Percentiles rank a stretch among this genome's conserved stretches.
These are phyloP conservation scores for Zapornia atra DNA, from an alignment of 2,113 vertebrate species.

Conservation along the genomic window DNA sequence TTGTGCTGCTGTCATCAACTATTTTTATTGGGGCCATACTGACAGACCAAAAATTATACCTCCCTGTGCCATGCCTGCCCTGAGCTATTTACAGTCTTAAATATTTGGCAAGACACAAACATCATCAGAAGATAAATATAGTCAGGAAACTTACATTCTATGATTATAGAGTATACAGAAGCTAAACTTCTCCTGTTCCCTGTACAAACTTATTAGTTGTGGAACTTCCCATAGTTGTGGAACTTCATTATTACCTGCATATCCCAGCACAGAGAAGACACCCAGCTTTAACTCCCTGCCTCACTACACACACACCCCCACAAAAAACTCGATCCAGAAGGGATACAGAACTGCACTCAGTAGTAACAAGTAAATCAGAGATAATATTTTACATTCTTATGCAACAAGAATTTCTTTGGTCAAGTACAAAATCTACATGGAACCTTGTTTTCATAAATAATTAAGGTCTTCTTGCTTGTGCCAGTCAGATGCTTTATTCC, in stretches of 20 bases:
- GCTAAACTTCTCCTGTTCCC: neutral
- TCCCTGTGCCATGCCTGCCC: neutral
- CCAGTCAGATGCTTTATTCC: neutral
- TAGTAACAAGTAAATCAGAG: neutral
- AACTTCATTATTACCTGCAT: neutral
- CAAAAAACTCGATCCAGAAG: neutral
- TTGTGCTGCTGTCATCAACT: neutral
- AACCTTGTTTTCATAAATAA: neutral
- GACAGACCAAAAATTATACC: neutral
- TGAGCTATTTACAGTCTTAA: neutral
- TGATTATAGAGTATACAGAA: neutral
- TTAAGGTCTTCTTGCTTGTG: neutral
- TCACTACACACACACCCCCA: neutral
- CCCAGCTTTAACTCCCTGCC: neutral
- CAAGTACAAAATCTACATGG: neutral
- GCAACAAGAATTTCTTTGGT: neutral
- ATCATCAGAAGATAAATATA: neutral
- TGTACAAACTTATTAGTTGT: neutral
- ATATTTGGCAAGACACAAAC: neutral
- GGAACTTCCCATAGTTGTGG: neutral
- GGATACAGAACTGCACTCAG: neutral
- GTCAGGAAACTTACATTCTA: neutral
- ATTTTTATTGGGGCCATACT: neutral
- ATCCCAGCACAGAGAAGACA: neutral
- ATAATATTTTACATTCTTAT: neutral